Evolutionary conservation across 2,888 invertebrate genomes (phyloP).

Genomic region (Xestia xanthographa): DNA sequence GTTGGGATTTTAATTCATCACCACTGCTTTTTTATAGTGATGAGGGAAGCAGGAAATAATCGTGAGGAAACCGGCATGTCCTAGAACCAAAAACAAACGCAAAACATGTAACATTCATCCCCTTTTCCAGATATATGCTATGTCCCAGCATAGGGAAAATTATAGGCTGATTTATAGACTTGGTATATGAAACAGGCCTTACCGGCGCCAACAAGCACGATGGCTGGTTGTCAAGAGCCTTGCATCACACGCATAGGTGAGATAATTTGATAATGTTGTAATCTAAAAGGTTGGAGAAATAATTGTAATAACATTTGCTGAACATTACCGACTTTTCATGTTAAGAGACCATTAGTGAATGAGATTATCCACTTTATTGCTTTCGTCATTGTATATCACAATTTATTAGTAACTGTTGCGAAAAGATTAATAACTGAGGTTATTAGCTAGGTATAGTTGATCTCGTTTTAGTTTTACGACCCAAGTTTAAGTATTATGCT

Average conservation of each 20-base stretch:
- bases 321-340: slow-evolving; percentile 14
- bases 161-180: neutral
- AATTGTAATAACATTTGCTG: slow-evolving; percentile 19
- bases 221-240: slow-evolving; percentile 53
- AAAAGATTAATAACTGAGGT: neutral
- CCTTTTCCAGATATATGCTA: neutral
- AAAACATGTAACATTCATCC: too few relatives aligned
- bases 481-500: neutral
- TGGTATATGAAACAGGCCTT: slow-evolving; percentile 40
- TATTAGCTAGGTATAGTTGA: neutral
- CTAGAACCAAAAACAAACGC: neutral
- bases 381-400: neutral
- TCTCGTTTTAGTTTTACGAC: neutral
- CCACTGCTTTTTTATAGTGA: too few relatives aligned
- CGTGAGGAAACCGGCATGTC: neutral
- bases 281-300: slow-evolving; percentile 45
- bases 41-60: neutral
- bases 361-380: slow-evolving; percentile 13
- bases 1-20: too few relatives aligned
- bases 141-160: neutral
- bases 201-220: slow-evolving; percentile 51
- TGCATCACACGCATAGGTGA: slow-evolving; percentile 53
- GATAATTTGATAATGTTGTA: slow-evolving; percentile 59
- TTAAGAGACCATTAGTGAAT: slow-evolving; percentile 10
- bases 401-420: neutral